Conservation (phyloP, 1,140 invertebrate species). For the Hyles euphorbiae region DNA sequence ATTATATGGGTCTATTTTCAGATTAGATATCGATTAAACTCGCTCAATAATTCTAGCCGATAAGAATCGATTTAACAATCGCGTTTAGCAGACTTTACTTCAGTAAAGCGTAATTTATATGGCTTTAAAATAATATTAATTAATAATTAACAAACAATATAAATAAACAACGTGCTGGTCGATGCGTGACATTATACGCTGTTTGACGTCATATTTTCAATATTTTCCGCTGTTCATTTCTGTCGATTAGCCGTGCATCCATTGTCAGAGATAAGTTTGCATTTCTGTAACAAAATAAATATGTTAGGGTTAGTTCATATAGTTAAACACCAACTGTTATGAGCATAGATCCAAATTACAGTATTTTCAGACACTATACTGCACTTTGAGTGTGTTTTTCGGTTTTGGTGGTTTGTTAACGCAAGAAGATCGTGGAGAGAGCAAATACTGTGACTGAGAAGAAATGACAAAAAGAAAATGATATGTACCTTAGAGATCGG, state of each 20-base stretch:
- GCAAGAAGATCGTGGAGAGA: not conserved
- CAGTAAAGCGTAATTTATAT: too few species aligned
- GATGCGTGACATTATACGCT: too few species aligned
- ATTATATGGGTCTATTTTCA: too few species aligned
- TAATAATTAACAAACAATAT: too few species aligned
- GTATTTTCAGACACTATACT: not conserved
- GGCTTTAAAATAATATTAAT: too few species aligned
- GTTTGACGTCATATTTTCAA: too few species aligned
- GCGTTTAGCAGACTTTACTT: too few species aligned
- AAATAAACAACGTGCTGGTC: too few species aligned
- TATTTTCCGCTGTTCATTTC: too few species aligned
- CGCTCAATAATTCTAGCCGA: too few species aligned
- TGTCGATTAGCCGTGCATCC: slow-evolving; percentile 27
- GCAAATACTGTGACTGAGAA: not conserved
- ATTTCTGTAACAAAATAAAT: slow-evolving; percentile 29
- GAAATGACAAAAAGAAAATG: not conserved
- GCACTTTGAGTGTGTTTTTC: not conserved
- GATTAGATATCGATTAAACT: too few species aligned
- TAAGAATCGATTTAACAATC: too few species aligned
- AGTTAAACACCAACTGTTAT: not conserved
- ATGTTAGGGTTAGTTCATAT: not conserved
- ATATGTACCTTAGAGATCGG: slow-evolving; percentile 18
- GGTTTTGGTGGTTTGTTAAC: not conserved
- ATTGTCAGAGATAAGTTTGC: slow-evolving; percentile 22
- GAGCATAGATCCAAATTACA: not conserved